These are phyloP conservation scores for Lota lota DNA, from an alignment of 2,113 vertebrate genomes.

Conservation along the genomic window DNA sequence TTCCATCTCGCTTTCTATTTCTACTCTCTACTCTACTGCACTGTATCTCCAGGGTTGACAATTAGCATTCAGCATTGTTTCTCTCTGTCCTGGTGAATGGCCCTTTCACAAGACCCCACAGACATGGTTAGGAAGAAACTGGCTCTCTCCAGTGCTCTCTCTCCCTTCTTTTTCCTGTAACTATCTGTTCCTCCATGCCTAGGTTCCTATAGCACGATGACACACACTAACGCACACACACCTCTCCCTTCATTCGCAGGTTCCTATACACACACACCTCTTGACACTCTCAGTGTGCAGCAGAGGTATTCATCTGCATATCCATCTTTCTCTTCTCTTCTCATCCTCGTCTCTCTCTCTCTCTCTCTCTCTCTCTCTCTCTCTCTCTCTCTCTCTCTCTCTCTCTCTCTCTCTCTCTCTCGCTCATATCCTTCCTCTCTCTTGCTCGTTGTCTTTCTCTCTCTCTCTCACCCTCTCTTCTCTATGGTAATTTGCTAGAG, in stretches of 20 bases:
- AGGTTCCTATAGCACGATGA: not conserved
- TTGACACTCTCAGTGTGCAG: too few relatives aligned
- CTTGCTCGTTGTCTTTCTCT: not conserved
- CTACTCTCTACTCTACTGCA: conserved; percentile 16
- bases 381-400: not conserved
- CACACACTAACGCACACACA: conserved; percentile 17
- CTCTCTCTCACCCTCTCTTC: not conserved
- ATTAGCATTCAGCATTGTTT: conserved; percentile 51
- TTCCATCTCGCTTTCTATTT: not conserved
- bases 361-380: not conserved
- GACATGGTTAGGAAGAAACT: conserved; percentile 35
- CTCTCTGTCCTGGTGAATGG: conserved; percentile 42
- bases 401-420: not conserved
- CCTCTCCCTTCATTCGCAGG: not conserved
- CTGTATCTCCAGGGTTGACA: conserved; percentile 38
- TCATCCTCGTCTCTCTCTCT: not conserved
- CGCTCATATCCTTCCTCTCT: not conserved
- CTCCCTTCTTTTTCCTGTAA: not conserved
- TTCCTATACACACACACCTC: not conserved
- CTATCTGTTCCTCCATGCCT: not conserved
- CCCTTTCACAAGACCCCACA: conserved; percentile 25
- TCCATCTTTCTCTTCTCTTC: too few relatives aligned
- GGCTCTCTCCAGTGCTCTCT: not conserved
- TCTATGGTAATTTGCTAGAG: conserved; percentile 41
- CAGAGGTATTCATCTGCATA: too few relatives aligned